Percentiles rank a stretch among this genome's conserved stretches.
phyloP scores from a whole-genome alignment of 2,797 vertebrate genomes.

The Clarias laeviceps region DNA sequence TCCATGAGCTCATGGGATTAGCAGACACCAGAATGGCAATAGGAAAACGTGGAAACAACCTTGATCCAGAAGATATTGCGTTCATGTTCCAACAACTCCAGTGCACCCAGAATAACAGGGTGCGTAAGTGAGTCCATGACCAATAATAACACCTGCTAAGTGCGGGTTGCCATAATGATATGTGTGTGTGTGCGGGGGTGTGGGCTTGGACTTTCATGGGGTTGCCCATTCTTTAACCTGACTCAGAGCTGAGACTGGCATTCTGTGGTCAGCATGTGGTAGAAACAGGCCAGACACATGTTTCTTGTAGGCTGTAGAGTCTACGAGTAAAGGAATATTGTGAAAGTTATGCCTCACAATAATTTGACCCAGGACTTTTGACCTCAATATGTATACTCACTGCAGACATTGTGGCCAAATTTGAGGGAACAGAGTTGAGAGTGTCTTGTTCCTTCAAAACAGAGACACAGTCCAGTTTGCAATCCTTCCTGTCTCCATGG shows the following conservation, averaged over 20 bases:
- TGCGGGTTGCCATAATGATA: constrained; percentile 19
- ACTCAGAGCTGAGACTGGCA: constrained; percentile 14
- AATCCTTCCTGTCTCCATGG: background rate
- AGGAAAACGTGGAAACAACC: constrained; percentile 20
- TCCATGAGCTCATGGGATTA: background rate
- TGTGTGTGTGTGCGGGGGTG: background rate
- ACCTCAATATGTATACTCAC: constrained; percentile 1
- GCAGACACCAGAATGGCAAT: background rate
- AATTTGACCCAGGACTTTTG: constrained; percentile 18
- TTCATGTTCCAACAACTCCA: background rate
- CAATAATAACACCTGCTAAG: constrained; percentile 25
- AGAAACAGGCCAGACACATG: constrained; percentile 8
- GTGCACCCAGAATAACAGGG: constrained; percentile 24
- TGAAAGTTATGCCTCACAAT: background rate
- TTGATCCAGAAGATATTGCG: constrained; percentile 8
- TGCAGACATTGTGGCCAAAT: background rate
- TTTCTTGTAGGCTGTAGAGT: background rate
- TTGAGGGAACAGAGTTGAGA: background rate
- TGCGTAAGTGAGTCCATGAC: constrained; percentile 13
- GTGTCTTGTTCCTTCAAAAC: background rate
- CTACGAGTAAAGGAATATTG: constrained; percentile 6
- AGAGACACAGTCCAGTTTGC: background rate
- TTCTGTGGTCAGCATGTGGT: constrained; percentile 17
- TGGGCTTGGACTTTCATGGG: background rate
- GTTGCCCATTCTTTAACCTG: constrained; percentile 11